These are phyloP conservation scores for Sakesphorus luctuosus DNA, from an alignment of 2,113 vertebrate species.

Conservation along the genomic window DNA sequence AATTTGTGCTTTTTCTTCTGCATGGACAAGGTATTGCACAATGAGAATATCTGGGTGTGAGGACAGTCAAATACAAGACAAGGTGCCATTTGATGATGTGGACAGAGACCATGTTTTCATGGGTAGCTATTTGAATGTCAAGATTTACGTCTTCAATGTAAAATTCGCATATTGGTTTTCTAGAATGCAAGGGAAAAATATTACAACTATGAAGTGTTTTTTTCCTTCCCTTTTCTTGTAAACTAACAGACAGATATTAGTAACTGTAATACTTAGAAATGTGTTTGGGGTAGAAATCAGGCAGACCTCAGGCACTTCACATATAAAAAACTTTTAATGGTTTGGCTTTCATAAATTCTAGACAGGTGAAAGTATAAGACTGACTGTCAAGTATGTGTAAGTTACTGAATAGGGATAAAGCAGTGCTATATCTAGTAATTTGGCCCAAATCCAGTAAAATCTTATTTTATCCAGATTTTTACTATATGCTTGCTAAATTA, in stretches of 20 bases:
- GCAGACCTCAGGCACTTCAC: not conserved
- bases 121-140: not conserved
- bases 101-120: not conserved
- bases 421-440: not conserved
- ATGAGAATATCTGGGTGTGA: not conserved
- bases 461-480: slow-evolving; percentile 66
- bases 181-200: not conserved
- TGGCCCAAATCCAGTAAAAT: slow-evolving; percentile 42
- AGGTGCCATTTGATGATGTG: no score
- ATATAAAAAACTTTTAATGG: not conserved
- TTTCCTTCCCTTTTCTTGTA: not conserved
- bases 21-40: not conserved
- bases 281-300: not conserved
- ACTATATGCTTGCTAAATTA: slow-evolving; percentile 62
- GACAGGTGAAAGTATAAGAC: not conserved
- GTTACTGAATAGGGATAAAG: not conserved
- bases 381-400: not conserved
- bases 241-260: not conserved
- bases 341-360: not conserved
- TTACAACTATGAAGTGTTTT: not conserved
- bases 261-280: not conserved
- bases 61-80: not conserved
- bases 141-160: not conserved
- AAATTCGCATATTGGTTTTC: not conserved
- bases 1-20: not conserved